Evolutionary conservation across 1,140 invertebrate species (phyloP), one percentile per base, ranked within the genome.

Genomic region (Drosophila miranda): DNA sequence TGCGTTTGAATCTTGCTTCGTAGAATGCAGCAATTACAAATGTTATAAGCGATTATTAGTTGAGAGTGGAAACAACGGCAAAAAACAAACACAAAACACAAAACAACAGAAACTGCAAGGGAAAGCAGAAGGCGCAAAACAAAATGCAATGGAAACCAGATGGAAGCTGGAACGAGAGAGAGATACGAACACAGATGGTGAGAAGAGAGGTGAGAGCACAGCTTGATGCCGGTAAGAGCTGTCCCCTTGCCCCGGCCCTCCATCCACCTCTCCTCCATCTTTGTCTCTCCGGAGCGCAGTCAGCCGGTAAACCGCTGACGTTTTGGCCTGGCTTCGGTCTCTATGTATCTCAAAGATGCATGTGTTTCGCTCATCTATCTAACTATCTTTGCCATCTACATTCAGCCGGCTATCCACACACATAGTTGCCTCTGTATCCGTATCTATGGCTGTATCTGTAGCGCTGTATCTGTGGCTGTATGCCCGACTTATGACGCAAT

Each of bases 21-120:
- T 66, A 64, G 53, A 59, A 46, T 86, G 72, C 76, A 80, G 73
- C 80, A 84, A 84, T 77, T 86, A 79, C 80, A 67, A 86, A 62
- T 48, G 68, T 84, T 64, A 77, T 76, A 74, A 78, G 73, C 73
- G 82, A 81, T 87, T 86, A 87, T 84, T 81, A 84, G 73, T 64
- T 42, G 60, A 61, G 55, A 64, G 42, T 14, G 11, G 50, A 51
- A 26, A 26, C 23, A 26, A 26, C 23, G 23, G 23, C 23, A 26
- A 26, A 26, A 23, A 26, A 26, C 3, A 26, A 3, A 26, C 23
- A 26, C 3, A 26, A 4, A 26, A 50, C 43, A 26, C 4, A 26
- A 50, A 38, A 21, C 9, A 60, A 46, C 44, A 44, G 16, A 63
- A 54, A 66, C 38, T 59, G 58, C 60, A 58, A 66, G 72, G 78